Percentiles rank a stretch among this genome's conserved stretches.
Evolutionary conservation across 2,888 invertebrate species (phyloP).

Genomic region (Drosophila borborema): DNA sequence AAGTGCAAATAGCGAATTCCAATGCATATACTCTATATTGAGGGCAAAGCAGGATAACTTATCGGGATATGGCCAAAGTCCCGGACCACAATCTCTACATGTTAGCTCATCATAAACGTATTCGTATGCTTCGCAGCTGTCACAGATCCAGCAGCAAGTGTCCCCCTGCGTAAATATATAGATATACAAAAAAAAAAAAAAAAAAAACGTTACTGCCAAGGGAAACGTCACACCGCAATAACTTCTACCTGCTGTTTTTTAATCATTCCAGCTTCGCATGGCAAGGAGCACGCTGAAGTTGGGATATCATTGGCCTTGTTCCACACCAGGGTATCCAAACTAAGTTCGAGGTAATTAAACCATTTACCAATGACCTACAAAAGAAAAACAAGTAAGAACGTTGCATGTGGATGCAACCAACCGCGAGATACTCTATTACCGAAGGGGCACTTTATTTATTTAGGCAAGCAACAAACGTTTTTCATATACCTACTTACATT

Average conservation of each 20-base stretch:
- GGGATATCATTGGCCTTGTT: slow-evolving; percentile 87
- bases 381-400: not conserved
- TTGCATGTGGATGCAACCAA: no score
- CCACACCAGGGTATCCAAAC: slow-evolving; percentile 86
- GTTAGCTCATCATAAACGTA: slow-evolving; percentile 89
- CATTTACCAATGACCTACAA: slow-evolving; percentile 88
- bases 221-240: no score
- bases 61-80: slow-evolving; percentile 88
- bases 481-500: no score
- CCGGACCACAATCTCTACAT: slow-evolving; percentile 88
- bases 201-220: not conserved
- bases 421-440: no score
- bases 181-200: not conserved
- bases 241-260: slow-evolving; percentile 87
- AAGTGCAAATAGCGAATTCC: slow-evolving; percentile 88
- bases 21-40: slow-evolving; percentile 88
- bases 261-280: slow-evolving; percentile 89
- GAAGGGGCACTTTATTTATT: no score
- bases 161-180: slow-evolving; percentile 85
- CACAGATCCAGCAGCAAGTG: slow-evolving; percentile 92
- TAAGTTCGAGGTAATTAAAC: slow-evolving; percentile 87
- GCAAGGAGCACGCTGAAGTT: slow-evolving; percentile 89
- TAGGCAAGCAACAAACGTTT: no score
- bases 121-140: slow-evolving; percentile 89
- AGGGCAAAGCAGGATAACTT: slow-evolving; percentile 88